Evolutionary conservation across 2,888 invertebrate genomes (phyloP), one percentile per base, ranked within the genome.

Genomic region (Drosophila maculinotata): DNA sequence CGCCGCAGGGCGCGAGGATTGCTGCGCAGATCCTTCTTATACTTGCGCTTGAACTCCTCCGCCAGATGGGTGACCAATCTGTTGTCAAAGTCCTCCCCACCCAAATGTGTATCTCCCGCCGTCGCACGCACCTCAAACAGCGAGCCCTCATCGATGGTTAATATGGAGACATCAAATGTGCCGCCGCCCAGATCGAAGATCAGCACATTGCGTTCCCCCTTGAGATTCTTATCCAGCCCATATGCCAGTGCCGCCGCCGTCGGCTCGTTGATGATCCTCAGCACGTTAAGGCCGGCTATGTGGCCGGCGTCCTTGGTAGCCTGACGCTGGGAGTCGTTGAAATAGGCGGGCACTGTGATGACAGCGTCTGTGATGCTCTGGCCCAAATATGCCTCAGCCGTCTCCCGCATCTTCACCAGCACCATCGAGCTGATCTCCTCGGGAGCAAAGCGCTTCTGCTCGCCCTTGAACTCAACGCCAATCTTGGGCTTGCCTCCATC

Each of bases 71-170:
- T 59, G 36, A 59, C 59, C 36, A 59, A 25, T 31, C 59, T 44
- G 26, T 59, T 59, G 45, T 59, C 59, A 79, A 96, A 97, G 54
- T 74, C 97, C 92, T 97, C 97, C 69, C 97, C 97, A 80, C 97
- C 97, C 92, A 97, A 94, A 89, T 97, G 98, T 65, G 98, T 98
- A 90, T 98, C 98, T 68, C 98, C 98, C 67, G 97, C 97, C n/a
- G 97, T 98, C 8, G 98, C 96, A 90, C 97, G 97, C n/a, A 98
- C 98, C 90, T 98, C 98, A 91, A 98, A 98, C 83, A 96, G 93
- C 0, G 90, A 90, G 92, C 98, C 95, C 91, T 98, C 97, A 92
- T 98, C 98, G 90, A 56, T 59, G 25, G 59, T 58, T 9, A 59
- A 30, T 9, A 59, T 59, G 36, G 59, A 60, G 30, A 60, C 60